Evolutionary conservation across 2,888 invertebrate genomes (phyloP).

Genomic region (Hemithea aestivaria): DNA sequence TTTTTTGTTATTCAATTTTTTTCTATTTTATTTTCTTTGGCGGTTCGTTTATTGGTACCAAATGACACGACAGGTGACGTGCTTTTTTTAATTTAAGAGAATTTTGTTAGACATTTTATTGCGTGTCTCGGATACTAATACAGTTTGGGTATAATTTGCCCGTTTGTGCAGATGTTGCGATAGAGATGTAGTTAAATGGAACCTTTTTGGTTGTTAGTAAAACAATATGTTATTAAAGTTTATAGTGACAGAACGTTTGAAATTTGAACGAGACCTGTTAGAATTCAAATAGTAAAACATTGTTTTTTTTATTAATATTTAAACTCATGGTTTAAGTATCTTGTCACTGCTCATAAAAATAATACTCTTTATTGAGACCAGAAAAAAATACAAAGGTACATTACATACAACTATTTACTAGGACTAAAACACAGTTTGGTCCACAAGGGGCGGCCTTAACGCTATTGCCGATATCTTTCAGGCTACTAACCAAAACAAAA

Average conservation of each 20-base stretch:
- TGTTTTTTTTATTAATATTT: no score
- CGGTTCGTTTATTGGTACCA: slow-evolving; percentile 73
- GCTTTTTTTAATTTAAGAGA: slow-evolving; percentile 60
- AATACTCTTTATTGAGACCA: no score
- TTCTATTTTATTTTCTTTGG: slow-evolving; percentile 71
- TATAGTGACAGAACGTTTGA: neutral
- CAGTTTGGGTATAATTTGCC: slow-evolving; percentile 64
- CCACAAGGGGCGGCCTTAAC: no score
- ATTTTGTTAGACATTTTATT: slow-evolving; percentile 76
- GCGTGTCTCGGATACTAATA: slow-evolving; percentile 59
- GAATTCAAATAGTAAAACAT: no score
- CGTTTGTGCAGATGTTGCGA: slow-evolving; percentile 62
- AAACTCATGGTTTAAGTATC: no score
- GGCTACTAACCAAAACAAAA: no score
- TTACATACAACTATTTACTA: no score
- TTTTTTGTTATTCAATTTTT: slow-evolving; percentile 59
- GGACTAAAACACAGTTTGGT: no score
- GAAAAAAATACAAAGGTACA: no score
- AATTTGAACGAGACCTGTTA: no score
- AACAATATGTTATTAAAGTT: slow-evolving; percentile 4
- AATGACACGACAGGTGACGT: slow-evolving; percentile 79
- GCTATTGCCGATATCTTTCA: no score
- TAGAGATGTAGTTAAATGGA: slow-evolving; percentile 39
- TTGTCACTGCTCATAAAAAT: no score
- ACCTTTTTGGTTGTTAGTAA: slow-evolving; percentile 5